Conservation (phyloP, 1,140 invertebrate species). For the Macrobrachium rosenbergii region DNA sequence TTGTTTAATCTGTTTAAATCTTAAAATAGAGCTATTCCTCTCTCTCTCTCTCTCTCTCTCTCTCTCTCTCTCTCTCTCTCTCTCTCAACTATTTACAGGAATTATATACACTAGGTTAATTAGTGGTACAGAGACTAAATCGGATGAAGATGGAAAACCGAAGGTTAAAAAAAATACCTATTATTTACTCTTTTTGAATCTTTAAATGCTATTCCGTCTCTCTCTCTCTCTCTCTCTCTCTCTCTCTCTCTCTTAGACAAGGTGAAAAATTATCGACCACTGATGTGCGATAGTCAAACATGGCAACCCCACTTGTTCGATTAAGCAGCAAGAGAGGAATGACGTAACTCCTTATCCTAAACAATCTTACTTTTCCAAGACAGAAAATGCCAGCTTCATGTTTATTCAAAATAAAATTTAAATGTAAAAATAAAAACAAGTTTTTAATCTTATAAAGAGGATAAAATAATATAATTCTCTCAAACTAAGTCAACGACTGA, state of each 20-base stretch:
- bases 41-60: slow-evolving; percentile 5
- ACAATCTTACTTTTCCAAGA: too few relatives aligned
- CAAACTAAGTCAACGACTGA: neutral
- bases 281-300: slow-evolving; percentile 22
- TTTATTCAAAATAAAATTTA: too few relatives aligned
- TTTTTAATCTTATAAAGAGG: neutral
- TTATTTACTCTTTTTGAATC: neutral
- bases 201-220: neutral
- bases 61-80: slow-evolving; percentile 1
- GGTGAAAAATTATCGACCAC: slow-evolving; percentile 29
- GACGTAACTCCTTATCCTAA: too few relatives aligned
- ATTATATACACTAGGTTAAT: neutral
- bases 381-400: too few relatives aligned
- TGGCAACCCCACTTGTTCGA: neutral
- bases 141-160: neutral
- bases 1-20: too few relatives aligned
- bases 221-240: slow-evolving; percentile 12
- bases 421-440: too few relatives aligned
- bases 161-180: neutral
- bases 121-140: neutral
- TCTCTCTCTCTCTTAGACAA: slow-evolving; percentile 8
- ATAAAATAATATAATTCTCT: neutral
- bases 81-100: too few relatives aligned
- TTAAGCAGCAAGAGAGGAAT: too few relatives aligned
- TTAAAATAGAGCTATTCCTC: neutral